Base-by-base conservation (phyloP, 2,797 vertebrate genomes). In the Lacerta viridis region DNA sequence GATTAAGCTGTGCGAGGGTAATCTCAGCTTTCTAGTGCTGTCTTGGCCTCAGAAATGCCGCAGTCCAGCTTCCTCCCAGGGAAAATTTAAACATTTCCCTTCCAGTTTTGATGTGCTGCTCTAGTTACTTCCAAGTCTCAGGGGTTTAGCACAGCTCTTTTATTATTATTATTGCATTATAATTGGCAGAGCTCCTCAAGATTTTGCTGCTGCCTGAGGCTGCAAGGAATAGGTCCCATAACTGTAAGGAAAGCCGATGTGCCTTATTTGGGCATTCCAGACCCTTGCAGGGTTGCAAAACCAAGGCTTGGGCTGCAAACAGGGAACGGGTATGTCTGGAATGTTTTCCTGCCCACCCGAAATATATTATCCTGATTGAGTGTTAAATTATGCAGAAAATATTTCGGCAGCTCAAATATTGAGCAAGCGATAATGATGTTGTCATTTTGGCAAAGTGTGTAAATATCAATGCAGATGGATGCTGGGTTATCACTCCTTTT, bases 351-450 rank as follows among this genome's bases (percentile, higher is more conserved):
- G 92, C 88, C 89, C 92, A 93, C 93, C 87, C 87, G 39, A 92
- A 94, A 94, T 41, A 87, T 87, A 91, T 95, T 95, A 96, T 86
- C 89, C 92, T 91, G 91, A 90, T 89, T 86, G 86, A 95, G 90
- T 91, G 93, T 94, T 95, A 93, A 96, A 97, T 95, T 96, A 96
- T 87, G 93, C 93, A 96, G 94, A 95, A 95, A 96, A 94, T 89
- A 93, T 88, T 94, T 95, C 93, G 88, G 93, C 91, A 95, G 92
- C 91, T 93, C 93, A 94, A 95, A 95, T 94, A 91, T 0, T 93
- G 91, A 96, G 94, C 91, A 94, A 97, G 90, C 68, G 90, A 91
- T 94, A 96, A 97, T 91, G 94, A 94, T 94, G 92, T 85, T 95
- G 93, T 96, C 95, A 94, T 93, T 96, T 93, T 95, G 94, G 95